Base-by-base conservation (phyloP, 2,797 vertebrate genomes). In the Coregonus ussuriensis region DNA sequence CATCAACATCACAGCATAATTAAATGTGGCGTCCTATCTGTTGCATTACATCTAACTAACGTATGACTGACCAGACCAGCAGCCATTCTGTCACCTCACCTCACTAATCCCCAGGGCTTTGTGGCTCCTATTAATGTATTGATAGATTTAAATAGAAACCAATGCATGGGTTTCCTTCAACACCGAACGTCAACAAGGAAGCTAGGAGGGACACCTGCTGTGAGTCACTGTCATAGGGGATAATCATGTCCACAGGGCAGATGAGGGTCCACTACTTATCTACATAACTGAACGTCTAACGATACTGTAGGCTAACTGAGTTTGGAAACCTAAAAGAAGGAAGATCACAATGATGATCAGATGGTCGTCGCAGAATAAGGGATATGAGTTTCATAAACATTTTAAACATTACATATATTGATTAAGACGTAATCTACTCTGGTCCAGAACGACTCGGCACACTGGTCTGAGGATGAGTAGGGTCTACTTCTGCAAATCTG, bases 11-110 rank as follows among this genome's bases (percentile, higher is more conserved):
- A 62, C 56, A 62, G 0, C 56, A n/a, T 92, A 92, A 93, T 91
- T 89, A 86, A 89, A 89, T 65, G 78, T 89, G 92, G 81, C 89
- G 88, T 71, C 80, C 80, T 53, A 89, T 90, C 89, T 79, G 90
- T 91, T 89, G 85, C 87, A 83, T 88, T 80, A 51, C 74, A 84
- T 89, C 78, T 81, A 78, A 68, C 67, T 47, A 47, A 47, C 9
- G 41, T 47, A 13, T 47, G 41, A 6, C 56, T 6, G 56, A 79
- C 88, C 81, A 83, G 84, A 88, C 80, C 79, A 78, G 86, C 82
- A 85, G 78, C 86, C 37, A 83, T 80, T 75, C 83, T 85, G 86
- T 88, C 85, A 87, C 31, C n/a, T 76, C 73, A 72, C 82, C 86
- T 87, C 77, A 78, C 72, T 74, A 71, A 68, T 6, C 85, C 89